A percentile compares a stretch with the other conserved stretches of the same genome.
Evolutionary conservation across 2,113 vertebrate species (phyloP).

Genomic region (Odontophorus gujanensis): DNA sequence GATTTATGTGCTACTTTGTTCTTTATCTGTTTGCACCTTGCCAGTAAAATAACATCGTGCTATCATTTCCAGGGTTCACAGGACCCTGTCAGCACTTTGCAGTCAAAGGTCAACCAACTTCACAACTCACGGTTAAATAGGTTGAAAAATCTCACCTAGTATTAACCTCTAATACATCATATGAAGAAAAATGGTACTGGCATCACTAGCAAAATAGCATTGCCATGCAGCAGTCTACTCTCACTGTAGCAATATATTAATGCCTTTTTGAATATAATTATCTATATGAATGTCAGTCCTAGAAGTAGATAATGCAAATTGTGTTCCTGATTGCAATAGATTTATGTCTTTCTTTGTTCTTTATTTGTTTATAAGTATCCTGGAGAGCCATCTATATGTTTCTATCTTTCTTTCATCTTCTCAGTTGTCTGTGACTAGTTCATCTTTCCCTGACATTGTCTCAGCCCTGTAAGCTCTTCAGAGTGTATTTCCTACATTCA

Average conservation of each 20-base stretch:
- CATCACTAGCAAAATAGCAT: not conserved
- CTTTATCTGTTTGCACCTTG: constrained; percentile 81
- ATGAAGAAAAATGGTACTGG: constrained; percentile 17
- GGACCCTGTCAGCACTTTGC: constrained; percentile 75
- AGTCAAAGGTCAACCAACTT: constrained; percentile 78
- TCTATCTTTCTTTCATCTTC: constrained; percentile 57
- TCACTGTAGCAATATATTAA: not conserved
- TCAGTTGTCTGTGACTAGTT: constrained; percentile 71
- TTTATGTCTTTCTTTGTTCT: constrained; percentile 55
- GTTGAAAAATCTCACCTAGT: constrained; percentile 54
- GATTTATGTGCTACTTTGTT: constrained; percentile 82
- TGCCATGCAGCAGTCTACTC: not conserved
- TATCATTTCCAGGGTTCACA: constrained; percentile 74
- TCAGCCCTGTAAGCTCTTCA: constrained; percentile 58
- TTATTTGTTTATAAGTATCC: constrained; percentile 25
- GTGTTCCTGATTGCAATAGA: not conserved
- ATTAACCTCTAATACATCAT: not conserved
- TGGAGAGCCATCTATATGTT: constrained; percentile 3
- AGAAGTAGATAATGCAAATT: not conserved
- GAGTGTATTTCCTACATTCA: constrained; percentile 60
- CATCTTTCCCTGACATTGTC: constrained; percentile 46
- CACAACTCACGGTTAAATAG: constrained; percentile 52
- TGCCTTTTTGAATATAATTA: not conserved
- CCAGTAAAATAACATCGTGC: constrained; percentile 68
- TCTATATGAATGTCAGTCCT: not conserved